Evolutionary conservation across 2,888 invertebrate species (phyloP), one percentile per base, ranked within the genome.

Genomic region (Fabriciana adippe): DNA sequence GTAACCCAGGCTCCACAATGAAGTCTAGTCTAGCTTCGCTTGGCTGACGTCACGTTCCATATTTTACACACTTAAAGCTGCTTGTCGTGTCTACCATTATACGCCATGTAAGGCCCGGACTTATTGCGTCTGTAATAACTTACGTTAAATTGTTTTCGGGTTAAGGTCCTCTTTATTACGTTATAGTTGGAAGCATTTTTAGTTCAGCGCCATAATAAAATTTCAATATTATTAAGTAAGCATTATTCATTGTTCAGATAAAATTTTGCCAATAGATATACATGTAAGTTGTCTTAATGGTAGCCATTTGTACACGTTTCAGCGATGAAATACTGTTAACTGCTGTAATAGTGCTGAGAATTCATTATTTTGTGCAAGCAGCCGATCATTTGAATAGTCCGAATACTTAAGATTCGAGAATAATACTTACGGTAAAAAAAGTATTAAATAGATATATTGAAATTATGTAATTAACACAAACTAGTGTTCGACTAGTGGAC

Each of bases 11-110:
- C 82, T 82, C 80, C 83, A 82, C 83, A 79, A 85, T 86, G 86
- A 85, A 88, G 82, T 83, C 85, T 85, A 79, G 83, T 80, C 84
- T 83, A 79, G 85, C 82, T 81, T 79, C 86, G 86, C 86, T 88
- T 85, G 86, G 88, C 84, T 89, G 88, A 88, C 88, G 87, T 87
- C 87, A 88, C 80, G 77, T 81, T 79, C 89, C 89, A 91, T 92
- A 92, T 88, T 90, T 92, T 88, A 92, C 87, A 89, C 89, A 90
- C 89, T 92, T 92, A 91, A 90, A 92, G 90, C 91, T 92, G 91
- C 91, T 92, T 92, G 92, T 91, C 90, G 90, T 89, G 90, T 92
- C 89, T 89, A 91, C 91, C 87, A 92, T 92, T 92, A 92, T 92
- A 89, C 88, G 89, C 83, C 87, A 87, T 90, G 91, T 92, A 91